Evolutionary conservation across 2,113 vertebrate genomes (phyloP).

Genomic region (Datnioides undecimradiatus): DNA sequence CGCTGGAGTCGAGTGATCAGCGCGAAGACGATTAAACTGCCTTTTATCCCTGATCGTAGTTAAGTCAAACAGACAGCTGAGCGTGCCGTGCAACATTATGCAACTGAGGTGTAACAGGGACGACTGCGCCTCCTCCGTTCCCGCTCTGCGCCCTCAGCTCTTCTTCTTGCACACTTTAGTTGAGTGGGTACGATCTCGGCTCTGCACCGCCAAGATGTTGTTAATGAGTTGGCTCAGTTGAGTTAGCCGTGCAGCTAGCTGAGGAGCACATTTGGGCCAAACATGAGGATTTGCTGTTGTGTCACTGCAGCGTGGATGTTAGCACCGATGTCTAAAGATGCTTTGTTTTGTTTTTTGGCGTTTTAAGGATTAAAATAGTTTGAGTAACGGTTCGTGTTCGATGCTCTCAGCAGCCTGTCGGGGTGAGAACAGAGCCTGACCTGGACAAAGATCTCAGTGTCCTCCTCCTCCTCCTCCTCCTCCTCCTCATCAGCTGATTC

Average conservation of each 20-base stretch:
- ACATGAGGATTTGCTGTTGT: no score
- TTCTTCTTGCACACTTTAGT: no score
- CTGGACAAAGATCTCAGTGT: slow-evolving; percentile 38
- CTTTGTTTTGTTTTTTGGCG: background rate
- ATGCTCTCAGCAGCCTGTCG: background rate
- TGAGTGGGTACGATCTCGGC: no score
- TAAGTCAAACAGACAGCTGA: background rate
- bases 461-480: slow-evolving; percentile 16
- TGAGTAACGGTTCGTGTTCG: background rate
- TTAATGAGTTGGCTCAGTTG: no score
- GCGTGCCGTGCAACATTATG: no score
- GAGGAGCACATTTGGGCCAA: no score
- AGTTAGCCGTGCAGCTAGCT: no score
- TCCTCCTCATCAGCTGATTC: slow-evolving; percentile 31
- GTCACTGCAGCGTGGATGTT: background rate
- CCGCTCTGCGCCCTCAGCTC: no score
- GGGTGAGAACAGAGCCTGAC: slow-evolving; percentile 3
- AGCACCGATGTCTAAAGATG: no score
- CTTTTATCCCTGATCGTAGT: background rate
- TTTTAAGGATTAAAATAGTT: background rate
- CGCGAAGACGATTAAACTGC: background rate
- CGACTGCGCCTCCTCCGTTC: no score
- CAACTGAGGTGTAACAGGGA: no score
- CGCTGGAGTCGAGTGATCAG: background rate
- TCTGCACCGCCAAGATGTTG: no score